Conservation (phyloP, 2,888 invertebrate genomes). For the Phrixothrix hirtus region DNA sequence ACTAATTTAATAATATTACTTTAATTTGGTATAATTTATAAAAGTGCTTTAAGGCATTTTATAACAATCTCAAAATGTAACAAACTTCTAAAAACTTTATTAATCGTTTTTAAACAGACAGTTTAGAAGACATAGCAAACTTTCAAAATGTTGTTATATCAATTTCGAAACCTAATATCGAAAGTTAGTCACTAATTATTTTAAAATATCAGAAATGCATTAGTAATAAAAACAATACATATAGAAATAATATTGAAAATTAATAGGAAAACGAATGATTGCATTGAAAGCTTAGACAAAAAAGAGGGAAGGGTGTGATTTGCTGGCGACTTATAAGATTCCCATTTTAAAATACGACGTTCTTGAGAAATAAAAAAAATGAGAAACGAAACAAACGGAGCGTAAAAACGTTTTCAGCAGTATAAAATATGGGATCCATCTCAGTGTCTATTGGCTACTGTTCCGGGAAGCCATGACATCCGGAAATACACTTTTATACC, state of each 20-base stretch:
- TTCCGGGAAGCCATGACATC: conserved; percentile 29
- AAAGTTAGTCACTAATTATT: no score
- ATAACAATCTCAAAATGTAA: no score
- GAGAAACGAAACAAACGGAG: conserved; percentile 29
- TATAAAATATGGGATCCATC: conserved; percentile 30
- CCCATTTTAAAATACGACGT: conserved; percentile 20
- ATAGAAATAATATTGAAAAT: background rate
- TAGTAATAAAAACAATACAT: no score
- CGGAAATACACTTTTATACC: conserved; percentile 33
- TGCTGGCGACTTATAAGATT: conserved; percentile 1
- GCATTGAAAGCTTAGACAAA: background rate
- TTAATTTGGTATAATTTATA: no score
- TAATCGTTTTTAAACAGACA: no score
- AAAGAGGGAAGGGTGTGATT: background rate
- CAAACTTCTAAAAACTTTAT: no score
- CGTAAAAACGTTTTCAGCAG: conserved; percentile 29
- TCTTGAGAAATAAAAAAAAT: conserved; percentile 27
- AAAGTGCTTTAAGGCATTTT: no score
- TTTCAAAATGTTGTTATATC: no score
- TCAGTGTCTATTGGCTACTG: conserved; percentile 28
- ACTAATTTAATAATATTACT: no score
- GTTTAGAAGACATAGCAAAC: no score
- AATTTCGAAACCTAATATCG: no score
- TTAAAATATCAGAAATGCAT: no score
- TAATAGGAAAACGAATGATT: background rate